Percentiles rank a stretch among this genome's conserved stretches.
Evolutionary conservation across 2,888 invertebrate species (phyloP).

Genomic region (Amblyjoppa fuscipennis): DNA sequence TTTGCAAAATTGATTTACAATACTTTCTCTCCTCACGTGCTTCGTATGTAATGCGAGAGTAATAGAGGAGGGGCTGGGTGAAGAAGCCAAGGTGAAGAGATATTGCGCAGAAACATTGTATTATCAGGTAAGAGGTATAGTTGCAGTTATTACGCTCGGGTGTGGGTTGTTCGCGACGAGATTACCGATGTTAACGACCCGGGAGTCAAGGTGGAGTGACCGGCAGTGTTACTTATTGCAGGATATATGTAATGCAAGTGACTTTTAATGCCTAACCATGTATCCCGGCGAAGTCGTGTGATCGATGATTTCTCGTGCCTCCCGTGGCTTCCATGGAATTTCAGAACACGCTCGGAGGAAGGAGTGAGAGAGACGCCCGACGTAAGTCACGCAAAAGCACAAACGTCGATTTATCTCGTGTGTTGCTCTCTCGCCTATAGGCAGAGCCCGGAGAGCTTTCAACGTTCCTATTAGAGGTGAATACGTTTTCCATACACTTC

Average conservation of each 20-base stretch:
- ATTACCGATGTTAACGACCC: conserved; percentile 60
- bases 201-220: conserved; percentile 49
- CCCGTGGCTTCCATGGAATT: conserved; percentile 64
- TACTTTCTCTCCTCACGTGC: too few species aligned
- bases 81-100: conserved; percentile 13
- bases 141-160: conserved; percentile 29
- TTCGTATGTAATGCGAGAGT: neutral
- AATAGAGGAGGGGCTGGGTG: neutral
- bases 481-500: conserved; percentile 12
- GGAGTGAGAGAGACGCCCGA: conserved; percentile 12
- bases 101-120: conserved; percentile 47
- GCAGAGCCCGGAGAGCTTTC: conserved; percentile 18
- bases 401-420: conserved; percentile 61
- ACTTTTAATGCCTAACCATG: neutral
- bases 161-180: conserved; percentile 22
- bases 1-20: too few species aligned
- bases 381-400: conserved; percentile 64
- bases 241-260: neutral
- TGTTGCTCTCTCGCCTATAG: neutral
- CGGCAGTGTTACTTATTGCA: conserved; percentile 19
- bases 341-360: conserved; percentile 54
- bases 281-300: conserved; percentile 35
- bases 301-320: conserved; percentile 63
- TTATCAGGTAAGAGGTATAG: conserved; percentile 48
- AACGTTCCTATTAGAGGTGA: conserved; percentile 26